These are phyloP conservation scores for Brienomyrus brachyistius DNA, from an alignment of 2,113 vertebrate genomes.

Conservation along the genomic window DNA sequence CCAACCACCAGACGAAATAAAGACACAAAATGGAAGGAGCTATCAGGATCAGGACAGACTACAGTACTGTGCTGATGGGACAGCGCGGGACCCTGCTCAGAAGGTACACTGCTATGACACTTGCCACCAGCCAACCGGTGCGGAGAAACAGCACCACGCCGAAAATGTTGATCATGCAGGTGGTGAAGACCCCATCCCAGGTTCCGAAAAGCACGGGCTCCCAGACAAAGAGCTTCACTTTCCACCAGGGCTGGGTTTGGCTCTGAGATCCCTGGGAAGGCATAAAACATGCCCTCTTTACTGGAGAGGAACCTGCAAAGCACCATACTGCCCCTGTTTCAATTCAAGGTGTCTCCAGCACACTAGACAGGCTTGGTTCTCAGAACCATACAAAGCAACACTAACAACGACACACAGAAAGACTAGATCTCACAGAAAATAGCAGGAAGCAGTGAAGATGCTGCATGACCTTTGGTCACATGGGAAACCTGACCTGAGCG, in stretches of 20 bases:
- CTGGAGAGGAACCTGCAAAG: not conserved
- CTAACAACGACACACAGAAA: not conserved
- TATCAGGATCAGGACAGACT: not conserved
- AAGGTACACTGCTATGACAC: slow-evolving; percentile 28
- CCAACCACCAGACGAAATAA: not conserved
- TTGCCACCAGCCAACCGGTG: slow-evolving; percentile 92
- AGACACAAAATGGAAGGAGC: not conserved
- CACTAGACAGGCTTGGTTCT: not conserved
- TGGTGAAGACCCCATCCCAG: slow-evolving; percentile 96
- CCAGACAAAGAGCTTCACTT: slow-evolving; percentile 86
- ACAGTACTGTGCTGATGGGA: not conserved
- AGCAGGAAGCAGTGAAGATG: not conserved
- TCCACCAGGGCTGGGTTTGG: slow-evolving; percentile 85
- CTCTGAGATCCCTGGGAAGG: slow-evolving; percentile 62
- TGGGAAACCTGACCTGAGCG: slow-evolving; percentile 68
- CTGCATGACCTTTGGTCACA: not conserved
- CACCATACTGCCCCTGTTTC: not conserved
- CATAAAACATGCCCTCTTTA: not conserved
- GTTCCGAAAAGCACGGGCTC: slow-evolving; percentile 93
- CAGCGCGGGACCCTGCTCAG: not conserved
- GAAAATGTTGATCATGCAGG: slow-evolving; percentile 99
- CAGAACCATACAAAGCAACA: not conserved
- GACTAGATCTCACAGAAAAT: not conserved
- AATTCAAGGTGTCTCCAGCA: not conserved
- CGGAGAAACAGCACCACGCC: slow-evolving; percentile 93